phyloP scores from a whole-genome alignment of 2,888 invertebrate species.

The Andrena minutula region DNA sequence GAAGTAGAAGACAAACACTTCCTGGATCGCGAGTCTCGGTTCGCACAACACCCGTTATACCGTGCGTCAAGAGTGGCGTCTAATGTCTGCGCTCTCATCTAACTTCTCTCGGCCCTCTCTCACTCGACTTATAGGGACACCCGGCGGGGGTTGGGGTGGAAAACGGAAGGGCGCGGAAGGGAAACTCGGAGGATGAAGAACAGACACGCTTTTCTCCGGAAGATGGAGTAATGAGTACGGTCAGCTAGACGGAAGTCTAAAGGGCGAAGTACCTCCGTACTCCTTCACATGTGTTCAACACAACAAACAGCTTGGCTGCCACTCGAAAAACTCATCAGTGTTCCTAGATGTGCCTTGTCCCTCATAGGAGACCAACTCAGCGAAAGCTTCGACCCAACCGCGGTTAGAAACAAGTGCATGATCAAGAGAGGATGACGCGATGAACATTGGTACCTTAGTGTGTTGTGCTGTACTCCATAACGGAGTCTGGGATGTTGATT shows the following conservation, averaged over 20 bases:
- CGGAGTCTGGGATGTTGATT: background rate
- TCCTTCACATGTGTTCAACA: conserved; percentile 72
- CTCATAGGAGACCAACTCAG: conserved; percentile 49
- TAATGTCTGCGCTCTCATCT: conserved; percentile 61
- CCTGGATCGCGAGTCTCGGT: conserved; percentile 7
- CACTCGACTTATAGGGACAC: conserved; percentile 31
- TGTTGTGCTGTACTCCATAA: background rate
- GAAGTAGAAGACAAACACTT: conserved; percentile 9
- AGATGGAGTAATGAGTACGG: conserved; percentile 70
- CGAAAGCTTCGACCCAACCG: conserved; percentile 46
- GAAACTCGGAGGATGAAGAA: conserved; percentile 39
- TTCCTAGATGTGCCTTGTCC: conserved; percentile 71
- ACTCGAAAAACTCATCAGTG: conserved; percentile 80
- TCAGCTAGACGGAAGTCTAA: conserved; percentile 75
- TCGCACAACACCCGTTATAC: conserved; percentile 26
- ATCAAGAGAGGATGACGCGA: background rate
- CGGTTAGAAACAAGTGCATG: background rate
- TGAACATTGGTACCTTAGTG: background rate
- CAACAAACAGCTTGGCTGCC: conserved; percentile 75
- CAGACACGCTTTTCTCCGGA: conserved; percentile 65
- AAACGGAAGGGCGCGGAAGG: background rate
- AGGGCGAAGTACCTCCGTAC: conserved; percentile 73
- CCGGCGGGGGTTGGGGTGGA: background rate
- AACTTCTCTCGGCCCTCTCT: conserved; percentile 44
- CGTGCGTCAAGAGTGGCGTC: conserved; percentile 38